Evolutionary conservation across 2,113 vertebrate species (phyloP), one percentile per base, ranked within the genome.

Genomic region (Cyanoderma ruficeps): DNA sequence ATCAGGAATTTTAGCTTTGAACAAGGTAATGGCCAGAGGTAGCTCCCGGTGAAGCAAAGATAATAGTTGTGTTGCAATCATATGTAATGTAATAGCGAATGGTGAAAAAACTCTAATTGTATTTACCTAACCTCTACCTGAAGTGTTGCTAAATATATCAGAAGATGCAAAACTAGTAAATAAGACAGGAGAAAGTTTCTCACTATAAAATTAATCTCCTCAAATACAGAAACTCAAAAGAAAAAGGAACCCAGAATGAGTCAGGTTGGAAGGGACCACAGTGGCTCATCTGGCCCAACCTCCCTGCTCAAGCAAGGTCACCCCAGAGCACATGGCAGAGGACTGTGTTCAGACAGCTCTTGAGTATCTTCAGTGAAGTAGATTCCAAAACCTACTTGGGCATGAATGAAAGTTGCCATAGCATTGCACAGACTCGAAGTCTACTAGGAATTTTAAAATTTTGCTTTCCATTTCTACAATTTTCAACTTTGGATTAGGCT

Each of bases 51-150:
- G 67, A 69, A 72, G 37, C 31, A 87, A 89, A 89, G 68, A 49
- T 19, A 87, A 82, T 11, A 63, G 37, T 13, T 9, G 17, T 92
- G 74, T 65, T 47, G 23, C 61, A 96, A 97, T 39, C 52, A 70
- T 42, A 92, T 2, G 1, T 31, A 90, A 95, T 64, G 83, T 80
- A 88, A 75, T 19, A 96, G 33, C 88, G 55, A 97, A 94, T n/a
- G 80, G 72, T 64, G 70, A 87, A 96, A 93, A 69, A 83, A 91
- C 7, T 67, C 67, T 33, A 63, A 89, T 52, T 76, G 12, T 87
- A 50, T 86, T 37, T 52, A 67, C 33, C 69, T 75, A 56, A 63
- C 63, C 23, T 75, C 44, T 71, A n/a, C 14, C 37, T 79, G 52
- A 42, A 57, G 30, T 9, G n/a, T 49, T 60, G 59, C 24, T 50